Percentiles rank a stretch among this genome's conserved stretches.
phyloP scores from a whole-genome alignment of 2,888 invertebrate genomes.

The Corbicula japonica region DNA sequence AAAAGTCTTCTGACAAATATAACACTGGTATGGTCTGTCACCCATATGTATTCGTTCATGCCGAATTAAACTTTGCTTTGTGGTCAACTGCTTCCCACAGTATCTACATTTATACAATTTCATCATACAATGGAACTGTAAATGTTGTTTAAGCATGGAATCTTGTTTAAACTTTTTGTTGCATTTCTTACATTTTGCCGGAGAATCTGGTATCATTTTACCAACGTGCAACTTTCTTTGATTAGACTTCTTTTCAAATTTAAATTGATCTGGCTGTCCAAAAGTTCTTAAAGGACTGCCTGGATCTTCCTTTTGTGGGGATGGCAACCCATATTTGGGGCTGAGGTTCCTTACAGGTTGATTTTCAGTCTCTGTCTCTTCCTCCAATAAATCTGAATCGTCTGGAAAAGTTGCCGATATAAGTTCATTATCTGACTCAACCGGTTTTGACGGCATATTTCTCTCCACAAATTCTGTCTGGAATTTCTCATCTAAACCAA shows the following conservation, averaged over 20 bases:
- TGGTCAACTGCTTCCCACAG: conserved; percentile 62
- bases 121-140: conserved; percentile 64
- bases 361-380: conserved; percentile 52
- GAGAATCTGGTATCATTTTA: conserved; percentile 53
- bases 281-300: not conserved
- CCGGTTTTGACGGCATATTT: conserved; percentile 56
- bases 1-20: conserved; percentile 64
- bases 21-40: conserved; percentile 60
- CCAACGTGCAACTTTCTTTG: conserved; percentile 18
- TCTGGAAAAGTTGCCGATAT: conserved; percentile 59
- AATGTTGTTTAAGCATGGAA: conserved; percentile 51
- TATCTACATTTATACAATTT: conserved; percentile 64
- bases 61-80: conserved; percentile 54
- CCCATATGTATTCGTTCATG: conserved; percentile 64
- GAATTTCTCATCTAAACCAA: conserved; percentile 60
- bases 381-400: conserved; percentile 55
- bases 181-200: conserved; percentile 62
- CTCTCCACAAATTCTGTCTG: conserved; percentile 66
- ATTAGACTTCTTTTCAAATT: not conserved
- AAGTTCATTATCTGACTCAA: conserved; percentile 62
- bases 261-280: conserved; percentile 5
- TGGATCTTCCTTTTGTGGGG: conserved; percentile 6
- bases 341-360: conserved; percentile 1
- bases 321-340: conserved; percentile 8
- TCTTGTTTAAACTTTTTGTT: conserved; percentile 59